These are phyloP conservation scores for Dryomyza anilis DNA, from an alignment of 2,888 invertebrate genomes.

Conservation along the genomic window DNA sequence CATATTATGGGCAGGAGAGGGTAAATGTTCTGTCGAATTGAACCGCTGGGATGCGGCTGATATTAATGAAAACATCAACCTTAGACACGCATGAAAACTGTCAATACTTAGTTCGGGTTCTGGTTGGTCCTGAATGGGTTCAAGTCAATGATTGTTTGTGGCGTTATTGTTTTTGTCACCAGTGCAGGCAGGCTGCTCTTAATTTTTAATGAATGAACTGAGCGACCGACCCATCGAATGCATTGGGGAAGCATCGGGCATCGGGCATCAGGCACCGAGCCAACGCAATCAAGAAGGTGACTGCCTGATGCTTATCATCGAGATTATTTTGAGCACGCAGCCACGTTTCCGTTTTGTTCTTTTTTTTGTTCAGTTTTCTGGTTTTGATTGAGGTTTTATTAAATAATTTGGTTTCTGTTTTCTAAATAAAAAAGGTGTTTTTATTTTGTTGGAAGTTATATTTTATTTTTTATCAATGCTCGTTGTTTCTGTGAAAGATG, in stretches of 20 bases:
- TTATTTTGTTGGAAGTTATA: too few relatives aligned
- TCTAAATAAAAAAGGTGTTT: constrained; percentile 35
- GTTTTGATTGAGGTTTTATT: constrained; percentile 29
- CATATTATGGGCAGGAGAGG: not conserved
- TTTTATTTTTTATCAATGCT: constrained; percentile 29
- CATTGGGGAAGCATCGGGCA: not conserved
- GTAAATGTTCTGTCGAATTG: not conserved
- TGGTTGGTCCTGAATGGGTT: not conserved
- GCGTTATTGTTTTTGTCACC: constrained; percentile 17
- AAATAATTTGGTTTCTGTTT: constrained; percentile 32
- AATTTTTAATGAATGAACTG: constrained; percentile 26
- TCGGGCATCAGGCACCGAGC: not conserved
- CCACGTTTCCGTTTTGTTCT: constrained; percentile 43
- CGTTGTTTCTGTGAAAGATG: constrained; percentile 30
- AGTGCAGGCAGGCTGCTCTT: constrained; percentile 29
- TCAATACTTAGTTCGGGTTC: too few relatives aligned
- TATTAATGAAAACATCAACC: not conserved
- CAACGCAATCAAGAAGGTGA: constrained; percentile 15
- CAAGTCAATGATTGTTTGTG: not conserved
- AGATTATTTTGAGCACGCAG: constrained; percentile 44
- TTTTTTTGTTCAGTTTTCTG: too few relatives aligned
- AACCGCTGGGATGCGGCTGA: not conserved
- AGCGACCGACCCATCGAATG: not conserved
- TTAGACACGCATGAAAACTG: not conserved
- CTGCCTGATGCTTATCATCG: constrained; percentile 22